A percentile compares a stretch with the other conserved stretches of the same genome.
phyloP scores from a whole-genome alignment of 2,888 invertebrate genomes.

The Lampropteryx suffumata region DNA sequence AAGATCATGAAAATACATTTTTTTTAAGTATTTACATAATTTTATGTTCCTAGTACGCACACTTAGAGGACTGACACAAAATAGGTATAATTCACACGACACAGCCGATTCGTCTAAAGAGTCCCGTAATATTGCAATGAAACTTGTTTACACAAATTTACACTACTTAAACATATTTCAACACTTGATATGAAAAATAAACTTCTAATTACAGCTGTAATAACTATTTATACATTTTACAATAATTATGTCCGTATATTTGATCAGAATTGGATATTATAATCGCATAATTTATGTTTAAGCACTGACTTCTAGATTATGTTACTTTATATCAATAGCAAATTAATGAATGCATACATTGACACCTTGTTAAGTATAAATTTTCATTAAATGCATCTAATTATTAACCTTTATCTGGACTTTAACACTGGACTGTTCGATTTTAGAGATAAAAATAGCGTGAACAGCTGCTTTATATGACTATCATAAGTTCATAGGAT shows the following conservation, averaged over 20 bases:
- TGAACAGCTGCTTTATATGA: conserved; percentile 58
- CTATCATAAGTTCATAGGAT: conserved; percentile 67
- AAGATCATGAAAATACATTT: conserved; percentile 27
- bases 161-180: conserved; percentile 80
- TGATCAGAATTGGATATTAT: conserved; percentile 58
- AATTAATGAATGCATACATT: conserved; percentile 50
- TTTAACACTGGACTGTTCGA: conserved; percentile 63
- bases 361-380: conserved; percentile 50
- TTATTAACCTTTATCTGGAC: conserved; percentile 66
- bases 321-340: conserved; percentile 54
- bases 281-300: conserved; percentile 67
- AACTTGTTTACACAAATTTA: conserved; percentile 72
- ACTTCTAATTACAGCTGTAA: conserved; percentile 82
- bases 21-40: conserved; percentile 67
- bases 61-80: conserved; percentile 64
- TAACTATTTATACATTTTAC: conserved; percentile 83
- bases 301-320: conserved; percentile 68
- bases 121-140: conserved; percentile 70
- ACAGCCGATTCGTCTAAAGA: conserved; percentile 80
- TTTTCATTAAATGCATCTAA: conserved; percentile 63
- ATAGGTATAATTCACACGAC: conserved; percentile 73
- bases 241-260: conserved; percentile 63
- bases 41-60: conserved; percentile 66
- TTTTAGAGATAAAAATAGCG: conserved; percentile 69
- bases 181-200: conserved; percentile 83